Evolutionary conservation across 2,888 invertebrate species (phyloP).

Genomic region (Mimas tiliae): DNA sequence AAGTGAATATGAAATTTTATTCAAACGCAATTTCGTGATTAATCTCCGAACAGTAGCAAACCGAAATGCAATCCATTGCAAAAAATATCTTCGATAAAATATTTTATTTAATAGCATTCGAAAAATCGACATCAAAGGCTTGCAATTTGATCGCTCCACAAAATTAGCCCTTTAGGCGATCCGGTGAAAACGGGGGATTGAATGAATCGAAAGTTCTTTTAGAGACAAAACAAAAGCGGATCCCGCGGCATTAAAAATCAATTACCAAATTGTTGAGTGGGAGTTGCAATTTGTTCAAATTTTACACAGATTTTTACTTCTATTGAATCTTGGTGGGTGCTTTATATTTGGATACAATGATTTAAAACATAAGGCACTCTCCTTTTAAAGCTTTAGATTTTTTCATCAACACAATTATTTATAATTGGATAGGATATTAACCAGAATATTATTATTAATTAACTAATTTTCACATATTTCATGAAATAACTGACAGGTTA

Average conservation of each 20-base stretch:
- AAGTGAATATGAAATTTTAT: neutral
- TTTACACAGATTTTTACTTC: no score
- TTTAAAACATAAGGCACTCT: no score
- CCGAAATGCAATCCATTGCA: conserved; percentile 19
- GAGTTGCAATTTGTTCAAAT: conserved; percentile 40
- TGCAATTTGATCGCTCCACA: conserved; percentile 57
- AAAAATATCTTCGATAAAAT: conserved; percentile 31
- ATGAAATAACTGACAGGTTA: no score
- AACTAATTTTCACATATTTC: no score
- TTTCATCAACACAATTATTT: no score
- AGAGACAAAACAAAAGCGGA: conserved; percentile 29
- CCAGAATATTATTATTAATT: no score
- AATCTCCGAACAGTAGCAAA: conserved; percentile 15
- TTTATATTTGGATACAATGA: neutral
- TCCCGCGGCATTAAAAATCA: conserved; percentile 37
- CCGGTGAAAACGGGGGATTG: conserved; percentile 56
- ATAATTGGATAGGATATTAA: no score
- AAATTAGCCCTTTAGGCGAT: conserved; percentile 56
- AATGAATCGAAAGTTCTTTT: conserved; percentile 44
- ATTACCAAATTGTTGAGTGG: conserved; percentile 33
- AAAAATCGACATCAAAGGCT: conserved; percentile 49
- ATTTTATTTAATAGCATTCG: conserved; percentile 51
- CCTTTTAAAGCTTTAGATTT: no score
- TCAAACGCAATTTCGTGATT: neutral
- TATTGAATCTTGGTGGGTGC: neutral